These are phyloP conservation scores for Amphipoea oculea DNA, from an alignment of 2,888 invertebrate genomes.

Conservation along the genomic window DNA sequence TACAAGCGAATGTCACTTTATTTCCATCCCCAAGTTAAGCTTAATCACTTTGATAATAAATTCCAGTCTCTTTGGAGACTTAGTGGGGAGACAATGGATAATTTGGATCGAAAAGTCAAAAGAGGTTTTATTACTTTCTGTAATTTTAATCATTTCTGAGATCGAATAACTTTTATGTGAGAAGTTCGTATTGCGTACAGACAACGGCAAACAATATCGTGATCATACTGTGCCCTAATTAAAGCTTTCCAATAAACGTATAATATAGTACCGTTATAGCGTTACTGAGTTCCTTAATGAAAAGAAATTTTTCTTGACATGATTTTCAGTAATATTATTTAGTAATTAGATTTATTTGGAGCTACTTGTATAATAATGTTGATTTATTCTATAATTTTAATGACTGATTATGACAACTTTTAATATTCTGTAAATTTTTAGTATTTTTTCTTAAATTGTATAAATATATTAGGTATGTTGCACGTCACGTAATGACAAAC, in stretches of 20 bases:
- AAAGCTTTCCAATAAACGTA: neutral
- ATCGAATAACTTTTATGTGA: neutral
- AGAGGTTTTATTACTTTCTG: slow-evolving; percentile 17
- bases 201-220: neutral
- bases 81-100: slow-evolving; percentile 2
- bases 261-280: no score
- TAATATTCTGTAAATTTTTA: no score
- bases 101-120: slow-evolving; percentile 29
- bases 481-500: no score
- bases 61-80: slow-evolving; percentile 28
- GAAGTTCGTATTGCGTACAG: neutral
- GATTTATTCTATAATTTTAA: no score
- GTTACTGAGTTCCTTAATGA: no score
- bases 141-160: neutral
- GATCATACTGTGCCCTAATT: neutral
- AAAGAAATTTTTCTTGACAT: no score
- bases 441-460: no score
- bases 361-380: no score
- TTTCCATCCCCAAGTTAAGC: slow-evolving; percentile 23
- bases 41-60: slow-evolving; percentile 37
- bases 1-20: slow-evolving; percentile 25
- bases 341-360: no score
- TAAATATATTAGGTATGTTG: no score
- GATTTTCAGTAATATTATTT: no score
- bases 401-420: no score